These are phyloP conservation scores for Hormiphora californensis DNA, from an alignment of 37 sponge, comb jelly and placozoan species.

Conservation along the genomic window DNA sequence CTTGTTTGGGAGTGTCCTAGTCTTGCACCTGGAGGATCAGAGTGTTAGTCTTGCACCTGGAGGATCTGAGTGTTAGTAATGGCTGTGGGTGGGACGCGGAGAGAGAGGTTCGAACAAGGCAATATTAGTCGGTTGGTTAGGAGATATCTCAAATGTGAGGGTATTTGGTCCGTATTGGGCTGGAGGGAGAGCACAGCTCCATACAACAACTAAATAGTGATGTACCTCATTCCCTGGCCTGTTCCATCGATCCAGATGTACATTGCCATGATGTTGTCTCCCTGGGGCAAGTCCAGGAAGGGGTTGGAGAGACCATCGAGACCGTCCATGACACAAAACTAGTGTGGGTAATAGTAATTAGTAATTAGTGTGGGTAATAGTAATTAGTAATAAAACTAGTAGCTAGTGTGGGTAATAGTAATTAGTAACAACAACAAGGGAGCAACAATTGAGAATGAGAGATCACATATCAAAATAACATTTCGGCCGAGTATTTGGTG, in stretches of 20 bases:
- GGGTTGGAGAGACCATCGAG: neutral
- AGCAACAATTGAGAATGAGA: too few species aligned
- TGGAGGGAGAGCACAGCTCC: too few species aligned
- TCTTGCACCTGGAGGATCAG: conserved; percentile 72
- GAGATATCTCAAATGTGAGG: neutral
- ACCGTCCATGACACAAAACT: neutral
- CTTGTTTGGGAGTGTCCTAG: conserved; percentile 62
- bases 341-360: too few species aligned
- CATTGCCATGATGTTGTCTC: conserved; percentile 65
- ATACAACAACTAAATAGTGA: too few species aligned
- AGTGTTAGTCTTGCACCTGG: conserved; percentile 77
- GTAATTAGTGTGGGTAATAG: too few species aligned
- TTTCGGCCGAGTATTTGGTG: too few species aligned
- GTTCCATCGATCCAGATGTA: conserved; percentile 96
- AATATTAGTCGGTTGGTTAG: neutral
- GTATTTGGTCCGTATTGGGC: too few species aligned
- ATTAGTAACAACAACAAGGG: too few species aligned
- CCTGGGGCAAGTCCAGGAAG: conserved; percentile 59
- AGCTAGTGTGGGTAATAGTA: too few species aligned
- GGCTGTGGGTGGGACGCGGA: conserved; percentile 34
- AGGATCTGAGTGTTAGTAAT: conserved; percentile 80
- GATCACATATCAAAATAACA: too few species aligned
- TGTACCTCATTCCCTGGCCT: too few species aligned
- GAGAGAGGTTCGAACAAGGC: neutral
- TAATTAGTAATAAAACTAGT: too few species aligned